Percentiles rank a stretch among this genome's conserved stretches.
Conservation (phyloP, 2,113 vertebrate genomes). For the Clarias macrocephalus region DNA sequence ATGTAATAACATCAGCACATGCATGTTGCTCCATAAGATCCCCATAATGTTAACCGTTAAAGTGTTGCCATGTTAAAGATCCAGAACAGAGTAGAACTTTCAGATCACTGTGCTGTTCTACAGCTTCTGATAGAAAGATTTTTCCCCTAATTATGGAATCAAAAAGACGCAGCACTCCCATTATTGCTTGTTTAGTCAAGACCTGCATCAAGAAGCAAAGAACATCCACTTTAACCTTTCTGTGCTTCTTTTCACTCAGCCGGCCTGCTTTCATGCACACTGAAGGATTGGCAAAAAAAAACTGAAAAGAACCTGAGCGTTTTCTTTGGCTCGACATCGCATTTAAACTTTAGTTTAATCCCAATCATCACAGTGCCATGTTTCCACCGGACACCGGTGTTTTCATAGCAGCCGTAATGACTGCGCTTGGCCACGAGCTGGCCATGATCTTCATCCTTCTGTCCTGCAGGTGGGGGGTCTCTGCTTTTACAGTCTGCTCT, state of each 20-base stretch:
- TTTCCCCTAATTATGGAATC: neutral
- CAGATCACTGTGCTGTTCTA: neutral
- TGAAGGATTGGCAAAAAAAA: slow-evolving; percentile 40
- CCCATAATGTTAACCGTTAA: neutral
- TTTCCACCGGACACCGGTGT: slow-evolving; percentile 64
- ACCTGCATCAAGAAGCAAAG: neutral
- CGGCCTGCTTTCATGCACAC: slow-evolving; percentile 36
- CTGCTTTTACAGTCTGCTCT: slow-evolving; percentile 73
- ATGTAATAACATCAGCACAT: neutral
- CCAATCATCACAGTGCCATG: slow-evolving; percentile 52
- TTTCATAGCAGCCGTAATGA: slow-evolving; percentile 55
- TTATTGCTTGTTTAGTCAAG: slow-evolving; percentile 23
- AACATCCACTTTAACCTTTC: slow-evolving; percentile 21
- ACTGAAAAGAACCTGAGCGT: slow-evolving; percentile 55
- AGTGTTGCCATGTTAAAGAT: neutral
- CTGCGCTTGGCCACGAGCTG: slow-evolving; percentile 67
- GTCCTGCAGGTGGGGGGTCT: slow-evolving; percentile 65
- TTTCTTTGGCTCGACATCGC: slow-evolving; percentile 65
- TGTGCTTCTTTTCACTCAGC: slow-evolving; percentile 27
- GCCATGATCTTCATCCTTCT: slow-evolving; percentile 66
- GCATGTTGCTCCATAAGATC: neutral
- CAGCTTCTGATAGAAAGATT: too few relatives aligned
- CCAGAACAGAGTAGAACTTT: neutral
- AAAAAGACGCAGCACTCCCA: slow-evolving; percentile 2
- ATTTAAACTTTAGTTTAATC: slow-evolving; percentile 28